phyloP scores from a whole-genome alignment of 2,888 invertebrate genomes.

The Caenorhabditis drosophilae region DNA sequence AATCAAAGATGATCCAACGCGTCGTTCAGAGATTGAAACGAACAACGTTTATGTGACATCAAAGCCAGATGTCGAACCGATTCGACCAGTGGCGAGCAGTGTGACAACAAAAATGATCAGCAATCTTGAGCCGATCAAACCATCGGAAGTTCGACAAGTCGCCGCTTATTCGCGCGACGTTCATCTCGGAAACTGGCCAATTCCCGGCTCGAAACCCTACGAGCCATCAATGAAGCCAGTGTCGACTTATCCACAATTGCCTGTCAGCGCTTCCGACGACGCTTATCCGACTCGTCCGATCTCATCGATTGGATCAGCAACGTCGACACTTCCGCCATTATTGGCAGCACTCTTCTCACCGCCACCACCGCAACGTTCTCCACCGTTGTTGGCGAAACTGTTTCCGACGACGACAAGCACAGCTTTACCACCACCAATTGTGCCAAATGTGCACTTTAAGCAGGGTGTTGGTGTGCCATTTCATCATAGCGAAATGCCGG shows the following conservation, averaged over 20 bases:
- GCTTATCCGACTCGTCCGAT: slow-evolving; percentile 31
- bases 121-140: slow-evolving; percentile 18
- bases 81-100: slow-evolving; percentile 38
- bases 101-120: slow-evolving; percentile 28
- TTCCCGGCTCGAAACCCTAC: slow-evolving; percentile 50
- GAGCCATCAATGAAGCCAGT: slow-evolving; percentile 48
- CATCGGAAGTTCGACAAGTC: slow-evolving; percentile 36
- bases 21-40: slow-evolving; percentile 14
- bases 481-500: slow-evolving; percentile 8
- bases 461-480: slow-evolving; percentile 41
- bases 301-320: slow-evolving; percentile 12
- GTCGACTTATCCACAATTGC: slow-evolving; percentile 35
- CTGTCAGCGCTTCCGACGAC: slow-evolving; percentile 16
- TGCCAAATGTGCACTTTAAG: slow-evolving; percentile 36
- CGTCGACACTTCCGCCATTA: slow-evolving; percentile 8
- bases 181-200: slow-evolving; percentile 58
- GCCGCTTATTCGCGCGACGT: slow-evolving; percentile 42
- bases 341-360: slow-evolving; percentile 20
- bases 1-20: slow-evolving; percentile 5
- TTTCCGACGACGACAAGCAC: slow-evolving; percentile 26
- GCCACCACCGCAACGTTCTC: slow-evolving; percentile 10
- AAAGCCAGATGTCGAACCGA: slow-evolving; percentile 9
- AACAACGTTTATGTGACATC: too few relatives aligned
- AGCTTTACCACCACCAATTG: slow-evolving; percentile 27
- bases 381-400: slow-evolving; percentile 19